Base-by-base conservation (phyloP, 2,797 vertebrate genomes). In the Holocentrus rufus region DNA sequence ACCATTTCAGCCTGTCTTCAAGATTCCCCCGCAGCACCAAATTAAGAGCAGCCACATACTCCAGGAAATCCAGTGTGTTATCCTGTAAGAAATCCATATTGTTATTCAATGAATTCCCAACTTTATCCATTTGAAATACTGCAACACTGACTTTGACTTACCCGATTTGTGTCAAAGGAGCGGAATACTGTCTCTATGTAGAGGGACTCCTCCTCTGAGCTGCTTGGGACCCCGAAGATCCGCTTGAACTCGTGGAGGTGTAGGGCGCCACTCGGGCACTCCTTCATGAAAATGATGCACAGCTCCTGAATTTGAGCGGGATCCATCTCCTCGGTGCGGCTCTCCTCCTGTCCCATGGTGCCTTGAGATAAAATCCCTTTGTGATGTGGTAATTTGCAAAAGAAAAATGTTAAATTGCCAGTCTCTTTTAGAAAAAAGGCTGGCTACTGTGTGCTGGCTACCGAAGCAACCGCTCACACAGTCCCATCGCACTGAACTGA, bases 1-100 rank as follows among this genome's bases (percentile, higher is more conserved):
- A 93, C 94, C 93, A 94, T 36, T 85, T 94, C 5, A 94, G 82
- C 4, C 90, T 81, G 1, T 93, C 92, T 22, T 94, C 92, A 1
- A 93, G 86, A 27, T 92, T 94, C 1, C 93, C 93, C 0, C 91
- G 63, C 6, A 92, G 64, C 5, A 93, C 84, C 67, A 93, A 27
- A 65, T 94, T 90, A 34, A 94, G 86, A 0, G 93, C 92, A 0
- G 90, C 92, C 0, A 93, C 87, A 4, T 93, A 94, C 80, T 94
- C 90, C 1, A 94, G 65, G 74, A 94, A 93, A 34, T 93, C 91
- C 13, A 93, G 86, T 0, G 88, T 58, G 68, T 94, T 91, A n/a
- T 94, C 91, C 93, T 94, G 66, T 1, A 9, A 52, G 58, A 7
- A 53, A 15, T 53, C 63, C 36, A 65, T 31, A 7, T 10, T 23